Percentiles rank a stretch among this genome's conserved stretches.
Evolutionary conservation across 30 jellyfish, hydroid and myxozoan genomes (phyloP).

Genomic region (Turritopsis dohrnii): DNA sequence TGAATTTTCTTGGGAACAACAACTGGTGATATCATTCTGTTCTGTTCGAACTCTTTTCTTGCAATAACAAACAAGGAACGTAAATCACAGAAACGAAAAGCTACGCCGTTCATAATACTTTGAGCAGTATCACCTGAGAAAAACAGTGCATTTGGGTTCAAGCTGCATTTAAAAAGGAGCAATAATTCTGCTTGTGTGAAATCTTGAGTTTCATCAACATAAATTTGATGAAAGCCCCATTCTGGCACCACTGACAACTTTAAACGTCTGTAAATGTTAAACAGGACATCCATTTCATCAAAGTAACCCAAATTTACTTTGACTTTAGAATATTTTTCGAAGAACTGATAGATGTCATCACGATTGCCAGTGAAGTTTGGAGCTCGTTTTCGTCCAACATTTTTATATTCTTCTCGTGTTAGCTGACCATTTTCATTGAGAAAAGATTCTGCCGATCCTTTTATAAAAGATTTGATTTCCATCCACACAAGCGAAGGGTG

Average conservation of each 20-base stretch:
- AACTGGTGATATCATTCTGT: slow-evolving; percentile 19
- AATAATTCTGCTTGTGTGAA: slow-evolving; percentile 77
- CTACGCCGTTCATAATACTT: slow-evolving; percentile 73
- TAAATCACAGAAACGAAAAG: slow-evolving; percentile 79
- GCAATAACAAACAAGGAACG: slow-evolving; percentile 51
- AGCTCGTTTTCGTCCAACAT: slow-evolving; percentile 72
- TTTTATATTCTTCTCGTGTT: slow-evolving; percentile 47
- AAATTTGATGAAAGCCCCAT: slow-evolving; percentile 67
- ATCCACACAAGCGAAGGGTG: slow-evolving; percentile 89
- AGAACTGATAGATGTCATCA: slow-evolving; percentile 47
- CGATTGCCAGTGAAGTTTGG: slow-evolving; percentile 77
- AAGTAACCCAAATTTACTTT: slow-evolving; percentile 34
- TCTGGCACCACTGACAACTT: slow-evolving; percentile 24
- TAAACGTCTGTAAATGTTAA: slow-evolving; percentile 55
- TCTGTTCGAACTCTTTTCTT: slow-evolving; percentile 23
- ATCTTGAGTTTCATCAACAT: slow-evolving; percentile 88
- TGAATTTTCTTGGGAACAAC: slow-evolving; percentile 52
- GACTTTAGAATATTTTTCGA: slow-evolving; percentile 37
- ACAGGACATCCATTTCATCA: slow-evolving; percentile 59
- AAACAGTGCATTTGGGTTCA: slow-evolving; percentile 66
- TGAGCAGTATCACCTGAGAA: slow-evolving; percentile 95
- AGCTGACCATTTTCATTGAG: slow-evolving; percentile 39
- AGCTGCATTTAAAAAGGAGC: slow-evolving; percentile 55
- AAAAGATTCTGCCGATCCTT: slow-evolving; percentile 65
- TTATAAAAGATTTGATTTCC: slow-evolving; percentile 78